A percentile compares a stretch with the other conserved stretches of the same genome.
phyloP scores from a whole-genome alignment of 2,888 invertebrate genomes.

The Cheiracanthium punctorium region DNA sequence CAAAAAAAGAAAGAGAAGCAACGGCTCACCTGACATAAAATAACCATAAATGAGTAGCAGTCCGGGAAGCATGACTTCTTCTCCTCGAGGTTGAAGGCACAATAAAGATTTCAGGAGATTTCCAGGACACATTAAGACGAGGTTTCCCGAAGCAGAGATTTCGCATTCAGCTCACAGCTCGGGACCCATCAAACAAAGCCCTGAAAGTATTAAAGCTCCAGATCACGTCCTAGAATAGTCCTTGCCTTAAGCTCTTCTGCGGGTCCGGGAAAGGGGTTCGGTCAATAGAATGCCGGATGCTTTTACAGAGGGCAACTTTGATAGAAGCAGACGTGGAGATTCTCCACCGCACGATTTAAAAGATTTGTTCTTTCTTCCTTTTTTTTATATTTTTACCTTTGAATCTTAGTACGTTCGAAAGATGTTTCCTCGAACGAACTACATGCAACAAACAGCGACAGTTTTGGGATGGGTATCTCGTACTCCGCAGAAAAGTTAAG shows the following conservation, averaged over 20 bases:
- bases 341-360: conserved; percentile 50
- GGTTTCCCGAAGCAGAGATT: conserved; percentile 55
- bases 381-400: background rate
- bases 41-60: conserved; percentile 39
- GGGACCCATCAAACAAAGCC: conserved; percentile 65
- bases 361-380: conserved; percentile 36
- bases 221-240: conserved; percentile 61
- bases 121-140: conserved; percentile 64
- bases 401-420: background rate
- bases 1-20: too few species aligned
- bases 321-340: conserved; percentile 52
- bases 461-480: too few species aligned
- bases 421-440: too few species aligned
- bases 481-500: too few species aligned
- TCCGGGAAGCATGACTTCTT: conserved; percentile 49
- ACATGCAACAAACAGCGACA: too few species aligned
- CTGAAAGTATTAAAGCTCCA: conserved; percentile 66
- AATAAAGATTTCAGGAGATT: conserved; percentile 67
- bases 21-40: conserved; percentile 39
- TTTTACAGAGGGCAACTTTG: conserved; percentile 44
- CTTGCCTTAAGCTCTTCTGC: conserved; percentile 63
- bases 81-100: conserved; percentile 52
- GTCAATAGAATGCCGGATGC: conserved; percentile 67
- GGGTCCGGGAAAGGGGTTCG: conserved; percentile 30
- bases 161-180: conserved; percentile 59